Evolutionary conservation across 2,113 vertebrate genomes (phyloP), one percentile per base, ranked within the genome.

Genomic region (Pseudopodoces humilis): DNA sequence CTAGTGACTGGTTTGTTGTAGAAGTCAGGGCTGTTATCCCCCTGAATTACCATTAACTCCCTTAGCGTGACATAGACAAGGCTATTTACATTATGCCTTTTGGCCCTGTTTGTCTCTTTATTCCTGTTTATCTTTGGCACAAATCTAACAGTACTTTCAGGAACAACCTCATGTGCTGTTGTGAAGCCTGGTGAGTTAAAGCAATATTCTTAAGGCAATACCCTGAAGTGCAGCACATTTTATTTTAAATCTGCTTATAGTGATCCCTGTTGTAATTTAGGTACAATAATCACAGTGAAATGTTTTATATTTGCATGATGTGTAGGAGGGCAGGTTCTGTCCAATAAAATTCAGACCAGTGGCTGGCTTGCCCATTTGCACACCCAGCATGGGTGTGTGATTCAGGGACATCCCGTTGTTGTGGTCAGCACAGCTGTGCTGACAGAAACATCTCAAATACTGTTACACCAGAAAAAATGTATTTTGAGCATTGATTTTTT

Each of bases 401-500:
- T 22, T 79, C 30, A 39, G 53, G 58, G 24, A 41, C 37, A 53
- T 62, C 49, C 47, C 7, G 0, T 50, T 50, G 33, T 35, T 89
- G 44, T 64, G 47, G 53, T 21, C 52, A 67, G 56, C 35, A 52
- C 47, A 60, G 43, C 28, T 82, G 30, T 71, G 47, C 78, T 85
- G 62, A n/a, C 10, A 7, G 58, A 85, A 83, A 35, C 43, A 59
- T 20, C 23, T 85, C 20, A 62, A 58, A 58, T n/a, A n/a, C 25
- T 0, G 0, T 90, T 49, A 19, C 19, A 46, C 43, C 1, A 6
- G 16, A 25, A 64, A 77, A 93, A 63, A 12, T 7, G 1, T 70
- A 28, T 67, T 67, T 72, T 77, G 19, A 91, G 31, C 41, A 15
- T 19, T 56, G 20, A 13, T 44, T 67, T 86, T 67, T 82, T 85